Evolutionary conservation across 2,797 vertebrate species (phyloP), one percentile per base, ranked within the genome.

Genomic region (Oreonectes daqikongensis): DNA sequence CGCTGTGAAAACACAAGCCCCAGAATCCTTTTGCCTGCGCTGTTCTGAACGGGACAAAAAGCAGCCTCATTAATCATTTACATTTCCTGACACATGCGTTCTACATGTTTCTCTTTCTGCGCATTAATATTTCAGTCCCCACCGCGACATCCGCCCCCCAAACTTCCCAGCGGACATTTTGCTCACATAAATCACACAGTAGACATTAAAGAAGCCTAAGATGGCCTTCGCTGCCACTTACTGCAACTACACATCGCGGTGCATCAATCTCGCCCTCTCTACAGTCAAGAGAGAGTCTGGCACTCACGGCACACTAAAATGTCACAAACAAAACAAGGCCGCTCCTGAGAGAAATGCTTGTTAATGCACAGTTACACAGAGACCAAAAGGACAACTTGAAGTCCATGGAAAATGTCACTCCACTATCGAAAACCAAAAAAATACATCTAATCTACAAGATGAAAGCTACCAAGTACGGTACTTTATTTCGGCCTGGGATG

Each of bases 41-140:
- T 85, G 70, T 75, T 67, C 69, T 60, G 55, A 80, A 78, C 55
- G 84, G 88, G 86, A 89, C 85, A 86, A 85, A 91, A 88, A 81
- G 69, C 83, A 79, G 70, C 79, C 60, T 86, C 83, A 92, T 93
- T 79, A 89, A 92, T 92, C 89, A 93, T 93, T 91, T 81, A 93
- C 80, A 81, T 74, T 84, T 89, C 86, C 78, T 73, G 84, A 75
- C 88, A 89, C 86, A 89, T 85, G 86, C 75, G 74, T 90, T 87
- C 81, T 83, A 86, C 89, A 88, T 87, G 86, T 89, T 90, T 89
- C 81, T 81, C 84, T 89, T 87, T 83, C 84, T 74, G 83, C 76
- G 83, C 84, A 92, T 93, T 86, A 91, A 92, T 92, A 91, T 92
- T 93, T 91, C 79, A 92, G 82, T 76, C 82, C 30, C 55, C n/a